Base-by-base conservation (phyloP, 2,888 invertebrate species). In the Orthosia incerta region DNA sequence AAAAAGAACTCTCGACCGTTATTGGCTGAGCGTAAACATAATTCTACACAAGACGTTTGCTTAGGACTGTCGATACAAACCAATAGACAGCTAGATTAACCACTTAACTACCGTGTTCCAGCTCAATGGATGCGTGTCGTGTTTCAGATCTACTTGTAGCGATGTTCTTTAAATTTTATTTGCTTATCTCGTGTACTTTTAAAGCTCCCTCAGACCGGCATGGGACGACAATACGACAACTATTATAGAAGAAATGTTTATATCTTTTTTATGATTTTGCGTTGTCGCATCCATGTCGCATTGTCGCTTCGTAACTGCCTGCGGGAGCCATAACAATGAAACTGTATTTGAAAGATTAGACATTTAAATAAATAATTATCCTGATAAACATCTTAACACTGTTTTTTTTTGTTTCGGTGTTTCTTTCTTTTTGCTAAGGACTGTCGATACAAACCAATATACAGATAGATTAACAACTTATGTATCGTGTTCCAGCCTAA, bases 81-180 rank as follows among this genome's bases (percentile, higher is more conserved):
- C 88, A 87, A 88, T 89, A 90, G 91, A 93, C 93, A 92, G 90
- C 87, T 88, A 91, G 93, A 95, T 95, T 94, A 92, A 90, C 90
- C 91, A 89, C 91, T 90, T 89, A 87, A 84, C 89, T 90, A 88
- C 89, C 88, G 83, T 89, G 88, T 91, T 90, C 83, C 88, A 83
- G 88, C 71, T 87, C 87, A 86, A 83, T 88, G 86, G 84, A 85
- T 87, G 82, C 71, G 87, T 83, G 87, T 89, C 86, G 73, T 82
- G 79, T 87, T 89, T 74, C 87, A 80, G 75, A 77, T 73, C 81
- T 79, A 84, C 76, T 76, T 73, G 50, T 53, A 66, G 48, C 61
- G 23, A 48, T 75, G 71, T 78, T 71, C 39, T 39, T 9, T 39
- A 39, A 39, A 39, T 9, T 39, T 39, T 39, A 39, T 39, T 39